These are phyloP conservation scores for Volucella zonaria DNA, from an alignment of 2,888 invertebrate genomes.

Conservation along the genomic window DNA sequence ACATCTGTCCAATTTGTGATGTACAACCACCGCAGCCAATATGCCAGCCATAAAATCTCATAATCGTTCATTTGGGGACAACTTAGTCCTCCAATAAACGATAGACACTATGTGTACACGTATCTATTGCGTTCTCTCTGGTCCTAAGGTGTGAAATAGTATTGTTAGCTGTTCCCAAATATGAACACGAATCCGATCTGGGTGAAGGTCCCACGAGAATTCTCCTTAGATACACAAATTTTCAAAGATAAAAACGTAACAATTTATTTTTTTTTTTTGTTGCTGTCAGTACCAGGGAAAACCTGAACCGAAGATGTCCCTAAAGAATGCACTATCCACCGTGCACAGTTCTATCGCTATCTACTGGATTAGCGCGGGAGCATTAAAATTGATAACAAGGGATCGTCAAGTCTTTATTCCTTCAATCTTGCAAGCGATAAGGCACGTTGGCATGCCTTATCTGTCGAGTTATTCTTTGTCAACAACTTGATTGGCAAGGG, in stretches of 20 bases:
- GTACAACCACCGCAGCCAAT: constrained; percentile 27
- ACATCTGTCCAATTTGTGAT: constrained; percentile 60
- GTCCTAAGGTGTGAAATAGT: constrained; percentile 63
- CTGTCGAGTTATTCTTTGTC: constrained; percentile 31
- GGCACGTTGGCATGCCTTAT: constrained; percentile 38
- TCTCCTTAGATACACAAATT: constrained; percentile 34
- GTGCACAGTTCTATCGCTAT: constrained; percentile 45
- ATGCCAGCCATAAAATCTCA: constrained; percentile 56
- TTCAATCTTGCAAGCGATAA: constrained; percentile 50
- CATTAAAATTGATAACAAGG: constrained; percentile 65
- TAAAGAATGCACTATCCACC: constrained; percentile 6
- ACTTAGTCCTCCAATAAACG: constrained; percentile 6
- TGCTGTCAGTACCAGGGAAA: constrained; percentile 11
- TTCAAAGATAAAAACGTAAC: constrained; percentile 25
- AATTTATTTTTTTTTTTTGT: too few relatives aligned
- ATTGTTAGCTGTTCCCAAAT: constrained; percentile 61
- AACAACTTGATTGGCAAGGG: constrained; percentile 52
- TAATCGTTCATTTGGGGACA: constrained; percentile 66
- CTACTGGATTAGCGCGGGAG: constrained; percentile 72
- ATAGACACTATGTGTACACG: constrained; percentile 28
- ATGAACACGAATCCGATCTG: constrained; percentile 58
- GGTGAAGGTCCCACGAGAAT: constrained; percentile 71
- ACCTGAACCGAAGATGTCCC: neutral
- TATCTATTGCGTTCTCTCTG: constrained; percentile 29
- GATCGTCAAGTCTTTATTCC: neutral